phyloP scores from a whole-genome alignment of 2,888 invertebrate species.

The Notodonta ziczac region DNA sequence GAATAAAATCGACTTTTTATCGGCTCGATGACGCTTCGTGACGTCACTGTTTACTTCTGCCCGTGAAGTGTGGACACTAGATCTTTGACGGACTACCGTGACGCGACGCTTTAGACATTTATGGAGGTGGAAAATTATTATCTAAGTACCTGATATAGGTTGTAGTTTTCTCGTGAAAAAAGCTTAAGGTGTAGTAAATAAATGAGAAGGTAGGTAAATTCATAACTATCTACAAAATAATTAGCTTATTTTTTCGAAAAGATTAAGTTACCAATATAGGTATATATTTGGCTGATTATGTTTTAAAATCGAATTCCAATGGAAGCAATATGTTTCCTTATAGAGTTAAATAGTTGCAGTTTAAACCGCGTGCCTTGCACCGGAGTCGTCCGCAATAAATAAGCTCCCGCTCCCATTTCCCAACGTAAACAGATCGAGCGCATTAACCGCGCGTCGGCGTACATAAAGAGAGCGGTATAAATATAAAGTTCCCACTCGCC shows the following conservation, averaged over 20 bases:
- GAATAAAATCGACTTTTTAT: conserved; percentile 85
- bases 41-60: conserved; percentile 83
- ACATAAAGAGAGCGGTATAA: conserved; percentile 84
- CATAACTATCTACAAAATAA: no score
- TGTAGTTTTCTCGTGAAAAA: conserved; percentile 18
- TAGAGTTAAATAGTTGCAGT: conserved; percentile 80
- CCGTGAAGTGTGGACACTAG: conserved; percentile 62
- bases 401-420: conserved; percentile 63
- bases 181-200: conserved; percentile 9
- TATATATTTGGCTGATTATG: conserved; percentile 43
- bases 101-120: conserved; percentile 45
- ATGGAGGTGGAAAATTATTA: conserved; percentile 10
- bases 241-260: background rate
- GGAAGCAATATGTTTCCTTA: conserved; percentile 76
- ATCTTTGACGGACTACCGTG: conserved; percentile 59
- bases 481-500: conserved; percentile 83
- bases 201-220: no score
- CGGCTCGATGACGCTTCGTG: conserved; percentile 82
- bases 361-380: conserved; percentile 79
- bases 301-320: conserved; percentile 65
- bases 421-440: conserved; percentile 83
- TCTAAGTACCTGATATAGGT: background rate
- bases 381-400: conserved; percentile 78
- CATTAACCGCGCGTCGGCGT: conserved; percentile 83
- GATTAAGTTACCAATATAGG: background rate